Conservation (phyloP, 2,113 vertebrate genomes). For the Cacatua alba region DNA sequence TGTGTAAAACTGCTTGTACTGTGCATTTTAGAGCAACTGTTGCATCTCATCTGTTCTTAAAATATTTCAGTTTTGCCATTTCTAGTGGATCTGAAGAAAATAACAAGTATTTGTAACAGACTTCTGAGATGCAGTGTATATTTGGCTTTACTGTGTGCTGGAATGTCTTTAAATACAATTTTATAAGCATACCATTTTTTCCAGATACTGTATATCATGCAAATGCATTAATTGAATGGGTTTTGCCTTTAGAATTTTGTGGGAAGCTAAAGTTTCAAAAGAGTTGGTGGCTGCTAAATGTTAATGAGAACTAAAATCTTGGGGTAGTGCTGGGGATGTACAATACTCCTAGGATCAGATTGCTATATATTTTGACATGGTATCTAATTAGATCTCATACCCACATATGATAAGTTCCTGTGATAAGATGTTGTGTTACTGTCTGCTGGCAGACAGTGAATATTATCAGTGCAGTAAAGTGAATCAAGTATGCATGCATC, state of each 20-base stretch:
- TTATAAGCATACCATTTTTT: background rate
- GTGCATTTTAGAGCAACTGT: background rate
- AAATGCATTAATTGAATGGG: background rate
- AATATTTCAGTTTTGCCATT: background rate
- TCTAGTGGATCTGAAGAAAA: background rate
- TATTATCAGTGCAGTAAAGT: background rate
- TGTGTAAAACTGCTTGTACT: background rate
- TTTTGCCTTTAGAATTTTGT: background rate
- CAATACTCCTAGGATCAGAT: background rate
- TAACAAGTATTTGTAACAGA: background rate
- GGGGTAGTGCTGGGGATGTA: background rate
- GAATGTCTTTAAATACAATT: background rate
- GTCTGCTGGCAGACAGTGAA: background rate
- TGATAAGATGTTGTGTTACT: background rate
- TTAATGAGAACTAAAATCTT: background rate
- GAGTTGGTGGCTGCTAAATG: background rate
- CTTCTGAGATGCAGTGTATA: background rate
- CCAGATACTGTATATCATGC: background rate
- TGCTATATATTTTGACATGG: background rate
- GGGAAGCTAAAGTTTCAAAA: background rate
- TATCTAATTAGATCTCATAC: background rate
- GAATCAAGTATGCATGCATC: rapidly evolving
- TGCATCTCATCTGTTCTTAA: background rate
- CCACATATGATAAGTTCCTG: background rate
- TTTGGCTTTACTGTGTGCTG: background rate